A percentile compares a stretch with the other conserved stretches of the same genome.
phyloP scores from a whole-genome alignment of 2,888 invertebrate species.

The Criorhina ranunculi region DNA sequence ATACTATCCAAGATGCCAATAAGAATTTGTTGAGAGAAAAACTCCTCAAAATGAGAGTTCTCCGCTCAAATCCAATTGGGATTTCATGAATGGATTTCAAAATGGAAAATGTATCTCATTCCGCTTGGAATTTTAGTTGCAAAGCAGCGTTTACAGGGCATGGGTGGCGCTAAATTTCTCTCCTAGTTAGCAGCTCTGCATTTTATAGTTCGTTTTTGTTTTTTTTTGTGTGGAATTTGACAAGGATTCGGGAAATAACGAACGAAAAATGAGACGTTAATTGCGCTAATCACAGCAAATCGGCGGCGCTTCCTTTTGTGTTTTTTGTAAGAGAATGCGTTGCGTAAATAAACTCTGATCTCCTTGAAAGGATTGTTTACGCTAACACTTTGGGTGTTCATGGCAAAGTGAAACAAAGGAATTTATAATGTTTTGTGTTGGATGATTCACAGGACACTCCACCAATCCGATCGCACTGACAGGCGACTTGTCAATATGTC shows the following conservation, averaged over 20 bases:
- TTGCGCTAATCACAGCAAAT: conserved; percentile 44
- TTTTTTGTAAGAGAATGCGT: conserved; percentile 6
- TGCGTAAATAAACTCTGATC: conserved; percentile 14
- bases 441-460: conserved; percentile 19
- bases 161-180: conserved; percentile 40
- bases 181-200: conserved; percentile 20
- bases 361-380: conserved; percentile 26
- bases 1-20: background rate
- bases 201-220: background rate
- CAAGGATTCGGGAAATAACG: conserved; percentile 32
- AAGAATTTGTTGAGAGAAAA: conserved; percentile 27
- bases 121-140: conserved; percentile 61
- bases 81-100: conserved; percentile 4
- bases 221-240: conserved; percentile 36
- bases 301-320: conserved; percentile 38
- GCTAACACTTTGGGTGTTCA: conserved; percentile 2
- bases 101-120: conserved; percentile 37
- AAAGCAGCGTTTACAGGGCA: conserved; percentile 31
- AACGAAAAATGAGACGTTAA: conserved; percentile 11
- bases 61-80: background rate
- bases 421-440: background rate
- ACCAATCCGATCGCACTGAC: conserved; percentile 60
- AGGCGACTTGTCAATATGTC: conserved; percentile 72
- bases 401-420: conserved; percentile 28
- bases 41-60: background rate